Percentiles rank a stretch among this genome's conserved stretches.
These are phyloP conservation scores for Cephalotes varians DNA, from an alignment of 2,888 invertebrate species.

Conservation along the genomic window DNA sequence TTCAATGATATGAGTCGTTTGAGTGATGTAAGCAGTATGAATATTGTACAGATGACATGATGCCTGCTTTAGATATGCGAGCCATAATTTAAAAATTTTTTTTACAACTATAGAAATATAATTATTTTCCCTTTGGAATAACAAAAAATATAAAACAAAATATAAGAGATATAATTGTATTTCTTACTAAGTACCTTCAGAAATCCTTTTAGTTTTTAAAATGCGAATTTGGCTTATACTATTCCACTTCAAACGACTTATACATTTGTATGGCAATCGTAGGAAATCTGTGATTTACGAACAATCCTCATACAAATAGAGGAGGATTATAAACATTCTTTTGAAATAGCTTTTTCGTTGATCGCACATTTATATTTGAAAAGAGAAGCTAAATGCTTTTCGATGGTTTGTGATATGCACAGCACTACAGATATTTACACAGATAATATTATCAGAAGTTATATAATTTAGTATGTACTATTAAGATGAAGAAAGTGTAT, in stretches of 20 bases:
- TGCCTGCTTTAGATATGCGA: not conserved
- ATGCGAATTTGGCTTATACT: not conserved
- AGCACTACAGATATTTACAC: not conserved
- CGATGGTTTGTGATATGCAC: constrained; percentile 24
- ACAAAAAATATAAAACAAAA: not conserved
- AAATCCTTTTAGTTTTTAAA: not conserved
- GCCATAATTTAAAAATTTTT: not conserved
- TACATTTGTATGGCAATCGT: constrained; percentile 30
- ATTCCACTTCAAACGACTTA: not conserved
- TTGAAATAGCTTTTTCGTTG: not conserved
- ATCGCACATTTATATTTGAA: constrained; percentile 22
- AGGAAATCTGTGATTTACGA: constrained; percentile 35
- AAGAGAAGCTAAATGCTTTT: constrained; percentile 1
- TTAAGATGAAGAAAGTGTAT: constrained; percentile 25
- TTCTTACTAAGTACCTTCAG: not conserved
- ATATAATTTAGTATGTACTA: constrained; percentile 19
- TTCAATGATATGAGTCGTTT: constrained; percentile 32
- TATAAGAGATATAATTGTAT: not conserved
- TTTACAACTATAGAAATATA: not conserved
- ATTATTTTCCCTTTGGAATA: not conserved
- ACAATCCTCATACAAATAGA: not conserved
- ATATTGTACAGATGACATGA: not conserved
- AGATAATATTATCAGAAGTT: constrained; percentile 24
- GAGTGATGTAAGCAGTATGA: not conserved
- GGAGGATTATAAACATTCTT: constrained; percentile 22